Evolutionary conservation across 1,140 invertebrate species (phyloP).

Genomic region (Leptestheria dahalacensis): DNA sequence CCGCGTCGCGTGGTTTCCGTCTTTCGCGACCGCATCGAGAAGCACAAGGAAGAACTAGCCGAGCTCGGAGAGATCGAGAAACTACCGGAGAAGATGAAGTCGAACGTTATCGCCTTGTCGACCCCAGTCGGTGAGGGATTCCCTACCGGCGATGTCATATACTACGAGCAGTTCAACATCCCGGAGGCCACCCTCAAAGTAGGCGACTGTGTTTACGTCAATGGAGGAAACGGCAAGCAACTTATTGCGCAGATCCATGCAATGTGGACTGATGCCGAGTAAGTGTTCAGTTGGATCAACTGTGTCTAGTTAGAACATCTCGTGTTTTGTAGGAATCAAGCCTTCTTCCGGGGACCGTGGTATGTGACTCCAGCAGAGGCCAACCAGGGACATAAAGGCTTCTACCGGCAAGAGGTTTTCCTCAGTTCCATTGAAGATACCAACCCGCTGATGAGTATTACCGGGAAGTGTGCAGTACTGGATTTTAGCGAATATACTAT

Average conservation of each 20-base stretch:
- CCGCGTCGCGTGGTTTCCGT: conserved; percentile 80
- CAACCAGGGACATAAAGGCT: conserved; percentile 40
- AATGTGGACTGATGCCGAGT: conserved; percentile 81
- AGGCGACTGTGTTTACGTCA: conserved; percentile 88
- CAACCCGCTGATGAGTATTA: conserved; percentile 74
- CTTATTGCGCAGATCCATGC: conserved; percentile 85
- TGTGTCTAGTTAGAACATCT: too few relatives aligned
- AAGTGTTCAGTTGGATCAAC: conserved; percentile 32
- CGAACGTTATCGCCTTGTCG: not conserved
- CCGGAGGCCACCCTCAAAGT: conserved; percentile 67
- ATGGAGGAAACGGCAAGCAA: conserved; percentile 67
- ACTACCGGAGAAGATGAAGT: conserved; percentile 8
- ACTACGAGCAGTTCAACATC: conserved; percentile 84
- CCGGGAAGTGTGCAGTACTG: conserved; percentile 78
- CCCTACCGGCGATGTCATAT: conserved; percentile 46
- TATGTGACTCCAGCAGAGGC: conserved; percentile 73
- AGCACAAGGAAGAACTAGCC: conserved; percentile 76
- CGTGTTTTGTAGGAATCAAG: conserved; percentile 68
- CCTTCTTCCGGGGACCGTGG: conserved; percentile 85
- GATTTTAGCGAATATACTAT: conserved; percentile 82
- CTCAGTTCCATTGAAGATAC: conserved; percentile 80
- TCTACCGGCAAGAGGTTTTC: conserved; percentile 90
- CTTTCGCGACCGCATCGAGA: conserved; percentile 76
- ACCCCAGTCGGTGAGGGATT: conserved; percentile 18
- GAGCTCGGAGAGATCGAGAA: conserved; percentile 51